Conservation (phyloP, 2,888 invertebrate genomes). For the Drosophila fulvimacula region DNA sequence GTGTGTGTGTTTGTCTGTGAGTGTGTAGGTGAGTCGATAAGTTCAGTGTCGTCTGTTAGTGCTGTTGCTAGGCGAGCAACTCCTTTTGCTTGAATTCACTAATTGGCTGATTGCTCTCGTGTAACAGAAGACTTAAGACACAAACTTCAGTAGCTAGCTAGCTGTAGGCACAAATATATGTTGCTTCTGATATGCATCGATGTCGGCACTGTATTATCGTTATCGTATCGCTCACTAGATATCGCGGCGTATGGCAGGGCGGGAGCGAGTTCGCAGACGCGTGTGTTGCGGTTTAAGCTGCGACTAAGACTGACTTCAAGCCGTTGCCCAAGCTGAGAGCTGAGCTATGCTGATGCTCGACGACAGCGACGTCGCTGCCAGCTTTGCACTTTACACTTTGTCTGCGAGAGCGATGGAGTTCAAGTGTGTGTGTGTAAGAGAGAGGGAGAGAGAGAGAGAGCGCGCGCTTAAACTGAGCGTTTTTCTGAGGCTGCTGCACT, state of each 20-base stretch:
- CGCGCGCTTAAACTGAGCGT: constrained; percentile 25
- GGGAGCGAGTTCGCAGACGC: constrained; percentile 60
- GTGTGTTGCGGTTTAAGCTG: constrained; percentile 79
- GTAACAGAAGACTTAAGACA: constrained; percentile 78
- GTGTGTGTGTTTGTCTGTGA: constrained; percentile 6
- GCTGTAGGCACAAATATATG: constrained; percentile 21
- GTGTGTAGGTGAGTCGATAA: constrained; percentile 33
- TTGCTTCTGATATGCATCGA: constrained; percentile 5
- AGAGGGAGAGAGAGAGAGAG: constrained; percentile 6
- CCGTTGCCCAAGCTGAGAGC: constrained; percentile 45
- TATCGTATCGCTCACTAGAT: constrained; percentile 36
- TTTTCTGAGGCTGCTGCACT: constrained; percentile 55
- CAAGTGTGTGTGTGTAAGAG: not conserved
- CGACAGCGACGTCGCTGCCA: constrained; percentile 50
- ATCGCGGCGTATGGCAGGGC: constrained; percentile 30
- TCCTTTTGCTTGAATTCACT: constrained; percentile 47
- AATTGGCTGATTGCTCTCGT: constrained; percentile 44
- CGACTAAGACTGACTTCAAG: constrained; percentile 79
- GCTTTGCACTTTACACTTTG: constrained; percentile 83
- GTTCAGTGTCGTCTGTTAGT: constrained; percentile 52
- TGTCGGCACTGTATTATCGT: constrained; percentile 40
- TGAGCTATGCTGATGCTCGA: constrained; percentile 50
- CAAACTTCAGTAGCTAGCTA: constrained; percentile 55
- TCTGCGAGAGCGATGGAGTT: constrained; percentile 23
- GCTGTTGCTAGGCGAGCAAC: constrained; percentile 14